phyloP scores from a whole-genome alignment of 30 jellyfish, hydroid and myxozoan species.

The Turritopsis rubra region DNA sequence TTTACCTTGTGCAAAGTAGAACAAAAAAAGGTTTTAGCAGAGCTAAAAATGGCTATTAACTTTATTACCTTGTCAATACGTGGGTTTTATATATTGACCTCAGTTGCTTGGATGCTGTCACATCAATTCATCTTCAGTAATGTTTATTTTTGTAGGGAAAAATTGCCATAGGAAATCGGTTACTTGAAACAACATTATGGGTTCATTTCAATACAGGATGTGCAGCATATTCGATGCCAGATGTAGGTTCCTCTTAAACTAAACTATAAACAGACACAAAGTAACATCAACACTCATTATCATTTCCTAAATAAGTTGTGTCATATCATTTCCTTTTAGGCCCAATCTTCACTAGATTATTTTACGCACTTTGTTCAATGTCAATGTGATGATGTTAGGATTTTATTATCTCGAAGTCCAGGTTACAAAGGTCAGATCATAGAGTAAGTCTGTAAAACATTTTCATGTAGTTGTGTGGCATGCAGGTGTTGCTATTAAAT shows the following conservation, averaged over 20 bases:
- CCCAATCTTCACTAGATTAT: slow-evolving; percentile 66
- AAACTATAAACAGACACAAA: background rate
- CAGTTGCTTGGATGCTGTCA: too few species aligned
- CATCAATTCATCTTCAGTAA: too few species aligned
- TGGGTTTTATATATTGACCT: too few species aligned
- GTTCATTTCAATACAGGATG: slow-evolving; percentile 76
- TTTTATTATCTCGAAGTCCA: slow-evolving; percentile 79
- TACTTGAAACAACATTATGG: slow-evolving; percentile 88
- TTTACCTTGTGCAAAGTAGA: too few species aligned
- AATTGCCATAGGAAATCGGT: slow-evolving; percentile 83
- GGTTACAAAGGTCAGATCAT: slow-evolving; percentile 64
- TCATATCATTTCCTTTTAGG: slow-evolving; percentile 29
- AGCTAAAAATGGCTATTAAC: too few species aligned
- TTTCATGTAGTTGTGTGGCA: background rate
- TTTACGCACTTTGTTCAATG: slow-evolving; percentile 68
- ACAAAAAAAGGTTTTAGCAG: too few species aligned
- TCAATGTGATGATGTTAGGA: slow-evolving; percentile 75
- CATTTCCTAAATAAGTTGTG: background rate
- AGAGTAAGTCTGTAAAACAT: slow-evolving; percentile 41
- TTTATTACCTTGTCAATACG: too few species aligned
- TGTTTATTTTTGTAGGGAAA: slow-evolving; percentile 59
- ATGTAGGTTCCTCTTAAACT: too few species aligned
- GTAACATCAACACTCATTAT: background rate
- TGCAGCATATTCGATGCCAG: slow-evolving; percentile 67
- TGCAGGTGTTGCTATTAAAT: background rate